These are phyloP conservation scores for Masnerella sp. DNA, from an alignment of 2,888 invertebrate species.

Conservation along the genomic window DNA sequence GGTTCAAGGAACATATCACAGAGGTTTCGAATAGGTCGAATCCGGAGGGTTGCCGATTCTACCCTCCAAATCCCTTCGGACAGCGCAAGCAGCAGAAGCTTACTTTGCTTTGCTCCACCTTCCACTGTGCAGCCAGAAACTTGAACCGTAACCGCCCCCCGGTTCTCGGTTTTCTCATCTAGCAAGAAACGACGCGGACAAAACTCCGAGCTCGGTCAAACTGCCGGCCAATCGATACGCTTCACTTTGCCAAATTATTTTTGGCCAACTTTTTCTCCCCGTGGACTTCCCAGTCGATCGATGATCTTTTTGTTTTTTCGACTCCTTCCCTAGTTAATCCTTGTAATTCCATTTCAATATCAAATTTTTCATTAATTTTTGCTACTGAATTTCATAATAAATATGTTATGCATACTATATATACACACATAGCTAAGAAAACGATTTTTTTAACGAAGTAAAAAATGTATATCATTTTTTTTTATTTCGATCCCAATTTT, in stretches of 20 bases:
- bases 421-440: too few species aligned
- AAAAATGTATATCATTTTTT: too few species aligned
- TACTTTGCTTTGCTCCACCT: constrained; percentile 68
- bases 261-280: constrained; percentile 26
- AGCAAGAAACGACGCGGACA: constrained; percentile 64
- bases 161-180: constrained; percentile 58
- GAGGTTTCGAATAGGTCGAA: constrained; percentile 69
- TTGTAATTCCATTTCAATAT: too few species aligned
- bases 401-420: too few species aligned
- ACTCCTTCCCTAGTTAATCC: too few species aligned
- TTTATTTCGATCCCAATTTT: too few species aligned
- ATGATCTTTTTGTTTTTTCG: constrained; percentile 48
- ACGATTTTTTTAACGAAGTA: too few species aligned
- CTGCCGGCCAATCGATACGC: constrained; percentile 44
- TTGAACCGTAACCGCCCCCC: constrained; percentile 64
- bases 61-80: constrained; percentile 61
- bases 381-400: too few species aligned
- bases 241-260: constrained; percentile 21
- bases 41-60: constrained; percentile 69
- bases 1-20: constrained; percentile 70
- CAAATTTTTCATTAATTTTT: too few species aligned
- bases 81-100: constrained; percentile 68
- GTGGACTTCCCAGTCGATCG: not conserved
- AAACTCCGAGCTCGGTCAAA: constrained; percentile 64
- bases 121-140: constrained; percentile 66